Percentiles rank a stretch among this genome's conserved stretches.
These are phyloP conservation scores for Eutrigla gurnardus DNA, from an alignment of 2,797 vertebrate genomes.

Conservation along the genomic window DNA sequence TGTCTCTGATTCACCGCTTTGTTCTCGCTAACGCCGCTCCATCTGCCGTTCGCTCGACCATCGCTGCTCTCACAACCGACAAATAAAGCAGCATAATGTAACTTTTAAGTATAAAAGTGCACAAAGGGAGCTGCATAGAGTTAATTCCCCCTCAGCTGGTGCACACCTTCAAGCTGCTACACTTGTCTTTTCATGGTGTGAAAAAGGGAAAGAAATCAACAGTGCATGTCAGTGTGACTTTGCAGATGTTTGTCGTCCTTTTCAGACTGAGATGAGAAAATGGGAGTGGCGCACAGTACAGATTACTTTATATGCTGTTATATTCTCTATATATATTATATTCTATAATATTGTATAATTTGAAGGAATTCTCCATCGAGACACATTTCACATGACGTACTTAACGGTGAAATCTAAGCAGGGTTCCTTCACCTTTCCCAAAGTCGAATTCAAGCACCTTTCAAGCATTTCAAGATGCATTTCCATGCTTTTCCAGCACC, in stretches of 20 bases:
- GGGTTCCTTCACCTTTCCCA: too few relatives aligned
- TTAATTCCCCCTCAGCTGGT: neutral
- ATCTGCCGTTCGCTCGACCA: too few relatives aligned
- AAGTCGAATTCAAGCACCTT: too few relatives aligned
- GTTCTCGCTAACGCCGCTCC: too few relatives aligned
- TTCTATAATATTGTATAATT: neutral
- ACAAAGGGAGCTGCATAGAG: neutral
- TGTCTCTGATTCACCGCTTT: too few relatives aligned
- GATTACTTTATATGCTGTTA: too few relatives aligned
- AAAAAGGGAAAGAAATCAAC: conserved; percentile 2
- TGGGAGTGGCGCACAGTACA: neutral
- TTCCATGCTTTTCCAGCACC: too few relatives aligned
- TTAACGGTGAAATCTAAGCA: neutral
- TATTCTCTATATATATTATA: neutral
- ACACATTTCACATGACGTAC: neutral
- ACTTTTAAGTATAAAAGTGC: too few relatives aligned
- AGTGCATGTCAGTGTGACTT: neutral
- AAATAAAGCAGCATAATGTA: too few relatives aligned
- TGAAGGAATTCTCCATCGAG: neutral
- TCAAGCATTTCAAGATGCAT: too few relatives aligned
- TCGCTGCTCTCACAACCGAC: too few relatives aligned
- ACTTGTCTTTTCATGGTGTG: neutral
- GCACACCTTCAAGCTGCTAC: neutral
- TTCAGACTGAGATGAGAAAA: neutral
- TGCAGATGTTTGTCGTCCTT: conserved; percentile 7